Conservation (phyloP, 1,140 invertebrate species). For the Drosophila nannoptera region DNA sequence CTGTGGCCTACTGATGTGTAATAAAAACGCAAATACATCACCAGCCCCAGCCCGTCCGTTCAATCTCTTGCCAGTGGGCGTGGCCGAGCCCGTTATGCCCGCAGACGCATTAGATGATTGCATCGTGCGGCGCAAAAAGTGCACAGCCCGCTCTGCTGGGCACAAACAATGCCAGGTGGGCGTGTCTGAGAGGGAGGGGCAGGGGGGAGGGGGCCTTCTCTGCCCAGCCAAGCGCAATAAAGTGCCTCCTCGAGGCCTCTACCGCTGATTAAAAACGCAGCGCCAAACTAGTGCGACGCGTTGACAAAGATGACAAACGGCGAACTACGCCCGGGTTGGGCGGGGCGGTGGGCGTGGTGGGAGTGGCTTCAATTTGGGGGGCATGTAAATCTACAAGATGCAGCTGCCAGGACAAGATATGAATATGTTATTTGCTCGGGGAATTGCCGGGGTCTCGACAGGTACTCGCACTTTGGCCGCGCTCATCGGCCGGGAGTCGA, state of each 20-base stretch:
- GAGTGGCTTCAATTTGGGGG: background rate
- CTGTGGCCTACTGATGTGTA: constrained; percentile 21
- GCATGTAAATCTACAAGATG: constrained; percentile 37
- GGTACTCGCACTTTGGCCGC: constrained; percentile 70
- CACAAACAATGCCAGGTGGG: constrained; percentile 56
- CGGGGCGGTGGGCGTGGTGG: background rate
- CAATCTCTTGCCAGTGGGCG: constrained; percentile 50
- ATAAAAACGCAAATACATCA: constrained; percentile 18
- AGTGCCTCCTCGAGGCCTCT: constrained; percentile 47
- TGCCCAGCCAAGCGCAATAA: constrained; percentile 51
- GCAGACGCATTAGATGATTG: constrained; percentile 67
- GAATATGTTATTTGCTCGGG: constrained; percentile 76
- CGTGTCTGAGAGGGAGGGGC: constrained; percentile 1
- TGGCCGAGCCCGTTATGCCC: constrained; percentile 3
- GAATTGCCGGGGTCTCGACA: constrained; percentile 74
- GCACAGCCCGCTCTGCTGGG: constrained; percentile 46
- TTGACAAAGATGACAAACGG: constrained; percentile 37
- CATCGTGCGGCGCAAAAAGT: constrained; percentile 45
- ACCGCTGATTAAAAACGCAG: constrained; percentile 63
- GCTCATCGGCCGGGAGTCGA: background rate
- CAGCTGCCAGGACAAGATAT: constrained; percentile 53
- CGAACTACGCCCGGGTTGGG: constrained; percentile 19
- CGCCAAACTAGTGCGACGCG: constrained; percentile 34
- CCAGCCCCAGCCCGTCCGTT: constrained; percentile 19
- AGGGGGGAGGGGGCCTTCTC: constrained; percentile 28